Percentiles rank a stretch among this genome's conserved stretches.
phyloP scores from a whole-genome alignment of 2,797 vertebrate genomes.

The Zenarchopterus dispar region DNA sequence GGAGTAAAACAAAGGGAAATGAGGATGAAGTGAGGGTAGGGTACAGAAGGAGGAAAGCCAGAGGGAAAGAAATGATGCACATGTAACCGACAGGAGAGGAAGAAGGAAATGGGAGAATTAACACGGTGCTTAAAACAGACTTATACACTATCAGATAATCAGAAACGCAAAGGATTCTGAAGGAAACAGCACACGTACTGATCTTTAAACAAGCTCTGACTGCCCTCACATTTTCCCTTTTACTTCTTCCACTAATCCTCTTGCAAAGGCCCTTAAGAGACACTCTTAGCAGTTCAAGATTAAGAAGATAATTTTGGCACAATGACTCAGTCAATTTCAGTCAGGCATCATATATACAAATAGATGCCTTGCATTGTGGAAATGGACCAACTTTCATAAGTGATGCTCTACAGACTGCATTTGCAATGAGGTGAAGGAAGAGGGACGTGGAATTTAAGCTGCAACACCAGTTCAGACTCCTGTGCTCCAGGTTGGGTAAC shows the following conservation, averaged over 20 bases:
- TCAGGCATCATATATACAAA: slow-evolving; percentile 3
- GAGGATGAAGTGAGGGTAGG: slow-evolving; percentile 9
- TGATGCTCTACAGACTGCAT: background rate
- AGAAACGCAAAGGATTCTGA: slow-evolving; percentile 11
- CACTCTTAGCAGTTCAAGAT: slow-evolving; percentile 17
- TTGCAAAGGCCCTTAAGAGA: slow-evolving; percentile 3
- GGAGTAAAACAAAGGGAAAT: slow-evolving; percentile 15
- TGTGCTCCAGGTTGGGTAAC: background rate
- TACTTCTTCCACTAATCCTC: slow-evolving; percentile 3
- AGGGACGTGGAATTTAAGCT: slow-evolving; percentile 30
- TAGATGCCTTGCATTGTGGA: background rate
- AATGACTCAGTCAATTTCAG: background rate
- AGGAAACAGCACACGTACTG: background rate
- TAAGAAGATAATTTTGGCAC: background rate
- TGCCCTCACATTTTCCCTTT: slow-evolving; percentile 1
- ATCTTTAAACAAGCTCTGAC: too few species aligned
- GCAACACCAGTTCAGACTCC: slow-evolving; percentile 5
- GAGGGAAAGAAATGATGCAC: slow-evolving; percentile 37
- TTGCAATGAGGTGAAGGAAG: slow-evolving; percentile 25
- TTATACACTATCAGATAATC: slow-evolving; percentile 14
- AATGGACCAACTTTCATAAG: slow-evolving; percentile 4
- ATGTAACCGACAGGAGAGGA: slow-evolving; percentile 28
- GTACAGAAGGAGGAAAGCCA: slow-evolving; percentile 16
- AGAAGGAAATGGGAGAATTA: slow-evolving; percentile 49
- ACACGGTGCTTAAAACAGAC: slow-evolving; percentile 41